A percentile compares a stretch with the other conserved stretches of the same genome.
phyloP scores from a whole-genome alignment of 2,797 vertebrate genomes.

The Myotis myotis region DNA sequence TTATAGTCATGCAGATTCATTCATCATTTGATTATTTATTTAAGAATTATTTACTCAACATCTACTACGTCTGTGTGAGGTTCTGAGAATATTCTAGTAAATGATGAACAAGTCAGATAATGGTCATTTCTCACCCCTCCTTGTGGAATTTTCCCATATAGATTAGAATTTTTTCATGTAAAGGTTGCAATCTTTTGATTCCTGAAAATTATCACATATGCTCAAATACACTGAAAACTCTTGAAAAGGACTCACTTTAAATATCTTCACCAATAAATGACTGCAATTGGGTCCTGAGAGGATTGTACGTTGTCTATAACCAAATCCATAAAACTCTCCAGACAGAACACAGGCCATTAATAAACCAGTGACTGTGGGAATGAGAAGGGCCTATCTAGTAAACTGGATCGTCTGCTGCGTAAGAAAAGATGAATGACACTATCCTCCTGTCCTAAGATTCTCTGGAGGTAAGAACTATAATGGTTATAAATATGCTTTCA shows the following conservation, averaged over 20 bases:
- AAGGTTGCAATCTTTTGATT: background rate
- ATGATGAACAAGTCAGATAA: background rate
- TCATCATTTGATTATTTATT: background rate
- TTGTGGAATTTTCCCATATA: background rate
- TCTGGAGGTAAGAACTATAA: slow-evolving; percentile 30
- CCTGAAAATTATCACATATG: background rate
- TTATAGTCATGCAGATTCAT: background rate
- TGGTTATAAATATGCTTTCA: slow-evolving; percentile 18
- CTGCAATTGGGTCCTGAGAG: background rate
- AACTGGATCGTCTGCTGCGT: background rate
- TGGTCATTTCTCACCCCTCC: background rate
- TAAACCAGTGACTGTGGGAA: background rate
- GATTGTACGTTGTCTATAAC: background rate
- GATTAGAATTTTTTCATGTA: background rate
- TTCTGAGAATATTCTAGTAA: background rate
- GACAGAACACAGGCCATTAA: background rate
- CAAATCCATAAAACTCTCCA: background rate
- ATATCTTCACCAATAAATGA: background rate
- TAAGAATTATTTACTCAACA: slow-evolving; percentile 26
- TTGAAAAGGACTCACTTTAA: slow-evolving; percentile 9
- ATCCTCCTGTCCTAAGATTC: background rate
- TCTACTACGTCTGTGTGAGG: background rate
- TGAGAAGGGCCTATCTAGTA: background rate
- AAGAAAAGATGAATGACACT: slow-evolving; percentile 1
- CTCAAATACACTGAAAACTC: background rate